These are phyloP conservation scores for Galerucella pusilla DNA, from an alignment of 2,888 invertebrate genomes.

Conservation along the genomic window DNA sequence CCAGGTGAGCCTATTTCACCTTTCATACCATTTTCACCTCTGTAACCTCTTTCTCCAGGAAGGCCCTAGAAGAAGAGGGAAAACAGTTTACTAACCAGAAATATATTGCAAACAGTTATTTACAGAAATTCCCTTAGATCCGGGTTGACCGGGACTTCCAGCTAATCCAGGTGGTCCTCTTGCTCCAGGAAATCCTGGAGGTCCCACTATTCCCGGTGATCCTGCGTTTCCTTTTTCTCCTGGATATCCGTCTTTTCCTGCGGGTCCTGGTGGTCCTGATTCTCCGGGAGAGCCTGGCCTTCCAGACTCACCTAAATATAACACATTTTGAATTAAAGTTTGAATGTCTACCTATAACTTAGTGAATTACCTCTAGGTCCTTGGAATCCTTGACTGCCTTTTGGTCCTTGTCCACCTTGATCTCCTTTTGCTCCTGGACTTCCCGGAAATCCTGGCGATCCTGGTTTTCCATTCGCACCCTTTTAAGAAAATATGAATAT, in stretches of 20 bases:
- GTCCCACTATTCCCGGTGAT: constrained; percentile 76
- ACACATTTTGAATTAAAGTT: background rate
- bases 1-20: constrained; percentile 81
- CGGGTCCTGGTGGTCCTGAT: constrained; percentile 76
- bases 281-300: constrained; percentile 83
- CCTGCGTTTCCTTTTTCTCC: constrained; percentile 86
- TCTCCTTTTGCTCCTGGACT: constrained; percentile 85
- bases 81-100: background rate
- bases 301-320: constrained; percentile 71
- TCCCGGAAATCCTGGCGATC: constrained; percentile 88
- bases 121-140: constrained; percentile 81
- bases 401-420: constrained; percentile 81
- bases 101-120: constrained; percentile 48
- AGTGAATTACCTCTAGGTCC: constrained; percentile 47
- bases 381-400: constrained; percentile 64
- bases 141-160: constrained; percentile 79
- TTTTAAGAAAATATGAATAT: constrained; percentile 56
- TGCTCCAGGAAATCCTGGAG: constrained; percentile 86
- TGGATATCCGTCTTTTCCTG: constrained; percentile 83
- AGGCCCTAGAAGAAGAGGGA: constrained; percentile 68
- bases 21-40: constrained; percentile 82
- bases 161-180: constrained; percentile 80
- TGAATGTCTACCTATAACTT: background rate
- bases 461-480: constrained; percentile 85
- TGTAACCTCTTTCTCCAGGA: constrained; percentile 82